Base-by-base conservation (phyloP, 2,888 invertebrate genomes). In the Orchestes rusci region DNA sequence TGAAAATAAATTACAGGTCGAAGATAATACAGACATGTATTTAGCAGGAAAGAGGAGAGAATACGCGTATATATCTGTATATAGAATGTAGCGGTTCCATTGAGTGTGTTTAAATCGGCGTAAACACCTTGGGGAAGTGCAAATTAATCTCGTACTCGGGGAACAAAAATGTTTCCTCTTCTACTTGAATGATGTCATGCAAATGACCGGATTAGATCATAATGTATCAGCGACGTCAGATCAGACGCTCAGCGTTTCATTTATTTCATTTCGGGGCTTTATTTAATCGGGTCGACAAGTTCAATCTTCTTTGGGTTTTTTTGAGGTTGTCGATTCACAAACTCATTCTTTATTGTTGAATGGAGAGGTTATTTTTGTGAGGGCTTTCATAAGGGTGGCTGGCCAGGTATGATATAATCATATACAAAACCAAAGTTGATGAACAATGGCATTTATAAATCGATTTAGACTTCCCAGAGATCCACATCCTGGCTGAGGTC, bases 101-200 rank as follows among this genome's bases (percentile, higher is more conserved):
- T 61, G 55, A 61, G 41, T 39, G 45, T 59, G 59, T 56, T 59
- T 58, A 61, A 58, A 61, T 59, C 59, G 53, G 54, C 59, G 58
- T 56, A 54, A 61, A 59, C 58, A 61, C 60, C 61, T 61, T 59
- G n/a, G 53, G 53, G 55, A 60, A 59, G 61, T 60, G 59, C 59
- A 59, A 60, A 66, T 65, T 66, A 66, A 66, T 66, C 64, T 60
- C 41, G 51, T 47, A 51, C 53, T 44, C 54, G 54, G 57, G 44
- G 43, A 62, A 64, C 63, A 64, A 64, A 65, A 64, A 64, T 64
- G 59, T 59, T 55, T 53, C 57, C 57, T 53, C 62, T 64, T 57
- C 62, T 55, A 63, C 63, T 61, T 58, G 62, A 64, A 57, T 59
- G 63, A 59, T 62, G 63, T 57, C 57, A 59, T 61, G 61, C 56